Percentiles rank a stretch among this genome's conserved stretches.
Evolutionary conservation across 2,888 invertebrate genomes (phyloP).

Genomic region (Nezara viridula): DNA sequence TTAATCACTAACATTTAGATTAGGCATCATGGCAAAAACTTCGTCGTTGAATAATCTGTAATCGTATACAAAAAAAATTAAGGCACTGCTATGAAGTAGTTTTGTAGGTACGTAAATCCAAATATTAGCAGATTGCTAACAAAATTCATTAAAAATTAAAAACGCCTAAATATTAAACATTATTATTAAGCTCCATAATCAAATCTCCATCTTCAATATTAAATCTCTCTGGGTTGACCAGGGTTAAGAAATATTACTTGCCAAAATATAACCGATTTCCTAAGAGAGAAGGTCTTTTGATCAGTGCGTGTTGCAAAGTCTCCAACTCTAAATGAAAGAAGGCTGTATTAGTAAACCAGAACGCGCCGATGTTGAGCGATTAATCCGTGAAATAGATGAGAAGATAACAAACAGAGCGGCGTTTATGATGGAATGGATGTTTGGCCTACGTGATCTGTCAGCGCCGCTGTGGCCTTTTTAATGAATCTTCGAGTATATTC

Average conservation of each 20-base stretch:
- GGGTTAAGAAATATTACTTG: background rate
- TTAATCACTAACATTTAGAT: too few species aligned
- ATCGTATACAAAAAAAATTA: too few species aligned
- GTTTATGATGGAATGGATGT: background rate
- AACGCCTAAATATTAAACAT: too few species aligned
- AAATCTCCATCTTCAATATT: too few species aligned
- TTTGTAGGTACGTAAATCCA: too few species aligned
- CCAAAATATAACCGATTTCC: background rate
- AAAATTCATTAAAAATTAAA: too few species aligned
- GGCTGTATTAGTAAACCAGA: background rate
- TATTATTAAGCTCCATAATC: too few species aligned
- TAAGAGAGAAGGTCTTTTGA: background rate
- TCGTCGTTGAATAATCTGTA: too few species aligned
- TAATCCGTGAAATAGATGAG: background rate
- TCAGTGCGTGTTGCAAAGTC: background rate
- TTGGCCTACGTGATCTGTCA: background rate
- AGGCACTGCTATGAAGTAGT: too few species aligned
- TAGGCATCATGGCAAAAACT: too few species aligned
- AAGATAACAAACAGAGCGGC: constrained; percentile 17
- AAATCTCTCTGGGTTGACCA: too few species aligned
- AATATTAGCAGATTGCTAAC: too few species aligned
- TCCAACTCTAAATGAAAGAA: background rate
- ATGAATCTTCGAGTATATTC: background rate
- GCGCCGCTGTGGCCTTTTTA: background rate
- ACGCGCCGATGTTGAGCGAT: background rate